Conservation (phyloP, 2,888 invertebrate genomes). For the Ormyrus rosae region DNA sequence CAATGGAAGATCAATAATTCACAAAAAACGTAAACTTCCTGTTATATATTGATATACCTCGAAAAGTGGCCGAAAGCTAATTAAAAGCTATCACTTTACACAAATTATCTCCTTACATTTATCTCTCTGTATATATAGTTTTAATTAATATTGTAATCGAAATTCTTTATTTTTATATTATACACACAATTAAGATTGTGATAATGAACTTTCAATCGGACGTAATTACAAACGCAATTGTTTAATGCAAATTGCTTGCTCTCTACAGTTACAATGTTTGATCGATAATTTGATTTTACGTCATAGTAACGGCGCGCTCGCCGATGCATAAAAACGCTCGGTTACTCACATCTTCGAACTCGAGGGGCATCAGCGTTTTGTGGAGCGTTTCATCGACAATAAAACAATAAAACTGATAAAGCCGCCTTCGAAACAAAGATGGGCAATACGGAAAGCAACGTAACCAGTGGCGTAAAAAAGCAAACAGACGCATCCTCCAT, state of each 20-base stretch:
- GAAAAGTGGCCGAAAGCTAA: too few relatives aligned
- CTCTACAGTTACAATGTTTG: conserved; percentile 30
- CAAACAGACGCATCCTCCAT: conserved; percentile 92
- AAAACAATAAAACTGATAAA: background rate
- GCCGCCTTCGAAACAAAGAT: conserved; percentile 72
- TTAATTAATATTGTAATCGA: conserved; percentile 13
- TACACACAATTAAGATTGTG: background rate
- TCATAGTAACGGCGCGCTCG: conserved; percentile 52
- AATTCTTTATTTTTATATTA: background rate
- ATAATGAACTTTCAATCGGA: background rate
- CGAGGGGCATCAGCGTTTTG: background rate
- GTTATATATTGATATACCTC: too few relatives aligned
- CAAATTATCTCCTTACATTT: too few relatives aligned
- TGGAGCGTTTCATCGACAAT: conserved; percentile 26
- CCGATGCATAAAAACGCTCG: background rate
- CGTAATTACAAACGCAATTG: background rate
- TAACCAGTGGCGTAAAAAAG: conserved; percentile 95
- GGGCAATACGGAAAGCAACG: conserved; percentile 92
- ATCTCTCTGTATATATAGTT: background rate
- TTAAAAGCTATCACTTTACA: too few relatives aligned
- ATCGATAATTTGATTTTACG: conserved; percentile 49
- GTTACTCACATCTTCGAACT: conserved; percentile 5
- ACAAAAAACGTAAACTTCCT: too few relatives aligned
- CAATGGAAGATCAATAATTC: too few relatives aligned
- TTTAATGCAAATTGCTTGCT: conserved; percentile 10